Evolutionary conservation across 2,113 vertebrate genomes (phyloP).

Genomic region (Ictalurus punctatus): DNA sequence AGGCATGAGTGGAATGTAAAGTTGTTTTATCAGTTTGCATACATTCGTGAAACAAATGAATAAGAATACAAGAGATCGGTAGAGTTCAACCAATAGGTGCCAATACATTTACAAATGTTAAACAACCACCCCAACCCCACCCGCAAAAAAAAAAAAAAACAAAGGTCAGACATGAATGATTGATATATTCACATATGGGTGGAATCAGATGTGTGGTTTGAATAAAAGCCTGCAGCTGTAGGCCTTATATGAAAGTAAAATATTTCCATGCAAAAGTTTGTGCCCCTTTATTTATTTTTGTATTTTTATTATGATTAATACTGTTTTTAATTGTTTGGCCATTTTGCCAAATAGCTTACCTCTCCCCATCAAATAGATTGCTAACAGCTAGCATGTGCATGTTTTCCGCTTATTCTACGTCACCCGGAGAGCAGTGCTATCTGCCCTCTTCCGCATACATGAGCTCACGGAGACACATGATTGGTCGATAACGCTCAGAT

Average conservation of each 20-base stretch:
- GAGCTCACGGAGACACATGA: not conserved
- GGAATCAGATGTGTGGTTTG: not conserved
- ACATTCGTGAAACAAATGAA: not conserved
- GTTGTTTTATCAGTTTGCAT: slow-evolving; percentile 11
- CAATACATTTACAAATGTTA: not conserved
- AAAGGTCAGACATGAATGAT: too few relatives aligned
- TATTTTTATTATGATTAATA: too few relatives aligned
- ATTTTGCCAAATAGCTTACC: too few relatives aligned
- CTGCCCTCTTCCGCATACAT: not conserved
- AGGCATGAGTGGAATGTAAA: not conserved
- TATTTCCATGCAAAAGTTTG: not conserved
- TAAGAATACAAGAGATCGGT: not conserved
- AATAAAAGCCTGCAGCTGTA: not conserved
- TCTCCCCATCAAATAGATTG: not conserved
- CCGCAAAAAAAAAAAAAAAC: not conserved
- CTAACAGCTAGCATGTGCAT: not conserved
- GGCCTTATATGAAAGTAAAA: not conserved
- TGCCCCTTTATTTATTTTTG: not conserved
- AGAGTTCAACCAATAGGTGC: not conserved
- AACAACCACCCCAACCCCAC: not conserved
- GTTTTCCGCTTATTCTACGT: not conserved
- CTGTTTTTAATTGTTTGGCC: too few relatives aligned
- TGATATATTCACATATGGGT: not conserved
- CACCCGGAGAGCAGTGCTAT: not conserved
- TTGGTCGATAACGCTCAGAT: not conserved